Evolutionary conservation across 2,888 invertebrate species (phyloP).

Genomic region (Cephus sareptanus): DNA sequence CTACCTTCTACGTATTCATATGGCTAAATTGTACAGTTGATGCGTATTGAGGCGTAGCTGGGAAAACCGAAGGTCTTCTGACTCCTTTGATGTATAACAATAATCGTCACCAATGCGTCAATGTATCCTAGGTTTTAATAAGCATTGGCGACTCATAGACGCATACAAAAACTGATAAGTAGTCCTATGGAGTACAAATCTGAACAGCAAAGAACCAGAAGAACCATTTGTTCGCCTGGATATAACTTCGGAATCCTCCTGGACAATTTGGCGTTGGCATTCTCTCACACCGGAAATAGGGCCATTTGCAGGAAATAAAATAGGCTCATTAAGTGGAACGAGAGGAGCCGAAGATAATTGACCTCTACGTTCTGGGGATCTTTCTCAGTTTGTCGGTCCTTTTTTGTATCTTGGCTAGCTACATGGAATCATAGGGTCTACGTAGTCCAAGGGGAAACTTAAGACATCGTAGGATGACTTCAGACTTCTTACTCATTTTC

Average conservation of each 20-base stretch:
- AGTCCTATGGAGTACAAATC: neutral
- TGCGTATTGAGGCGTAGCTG: neutral
- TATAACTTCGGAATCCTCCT: neutral
- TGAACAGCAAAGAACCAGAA: neutral
- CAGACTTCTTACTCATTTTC: no score
- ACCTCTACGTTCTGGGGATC: constrained; percentile 5
- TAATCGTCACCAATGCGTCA: neutral
- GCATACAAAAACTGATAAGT: neutral
- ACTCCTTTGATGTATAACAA: neutral
- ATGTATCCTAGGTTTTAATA: neutral
- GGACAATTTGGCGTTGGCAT: neutral
- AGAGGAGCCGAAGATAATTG: constrained; percentile 30
- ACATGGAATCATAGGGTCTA: neutral
- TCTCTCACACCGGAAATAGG: constrained; percentile 32
- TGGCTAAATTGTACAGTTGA: neutral
- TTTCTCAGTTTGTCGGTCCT: neutral
- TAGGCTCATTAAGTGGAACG: constrained; percentile 30
- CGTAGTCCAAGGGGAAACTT: neutral
- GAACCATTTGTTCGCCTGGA: neutral
- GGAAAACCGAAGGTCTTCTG: neutral
- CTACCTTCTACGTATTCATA: neutral
- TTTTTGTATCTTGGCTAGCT: neutral
- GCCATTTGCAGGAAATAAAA: constrained; percentile 47
- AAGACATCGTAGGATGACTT: neutral
- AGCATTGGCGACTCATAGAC: neutral